Evolutionary conservation across 2,888 invertebrate species (phyloP).

Genomic region (Dicranocentrus wangi): DNA sequence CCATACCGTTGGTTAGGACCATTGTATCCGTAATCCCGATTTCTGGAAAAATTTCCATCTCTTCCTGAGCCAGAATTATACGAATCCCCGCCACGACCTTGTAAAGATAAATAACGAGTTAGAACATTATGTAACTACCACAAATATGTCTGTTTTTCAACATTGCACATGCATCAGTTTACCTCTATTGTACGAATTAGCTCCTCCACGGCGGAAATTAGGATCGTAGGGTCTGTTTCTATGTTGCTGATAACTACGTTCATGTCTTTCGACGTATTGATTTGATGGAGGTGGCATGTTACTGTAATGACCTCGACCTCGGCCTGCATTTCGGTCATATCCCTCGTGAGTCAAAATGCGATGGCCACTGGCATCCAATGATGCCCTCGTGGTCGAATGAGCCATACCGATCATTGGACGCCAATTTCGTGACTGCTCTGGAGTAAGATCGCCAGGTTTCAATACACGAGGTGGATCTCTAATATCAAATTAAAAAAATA

Average conservation of each 20-base stretch:
- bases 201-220: constrained; percentile 49
- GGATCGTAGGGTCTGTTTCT: constrained; percentile 60
- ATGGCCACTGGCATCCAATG: constrained; percentile 82
- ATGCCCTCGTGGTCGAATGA: constrained; percentile 80
- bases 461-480: constrained; percentile 84
- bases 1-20: too few relatives aligned
- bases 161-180: not conserved
- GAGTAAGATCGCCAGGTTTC: constrained; percentile 83
- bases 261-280: constrained; percentile 47
- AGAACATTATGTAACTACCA: too few relatives aligned
- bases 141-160: too few relatives aligned
- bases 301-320: constrained; percentile 74
- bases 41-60: too few relatives aligned
- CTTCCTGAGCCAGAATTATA: too few relatives aligned
- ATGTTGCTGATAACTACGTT: constrained; percentile 55
- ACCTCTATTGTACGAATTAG: constrained; percentile 60
- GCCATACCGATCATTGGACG: constrained; percentile 86
- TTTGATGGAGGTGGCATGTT: constrained; percentile 74
- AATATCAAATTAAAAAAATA: constrained; percentile 71
- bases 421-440: constrained; percentile 80
- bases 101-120: too few relatives aligned
- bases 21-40: too few relatives aligned
- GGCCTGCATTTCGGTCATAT: constrained; percentile 40
- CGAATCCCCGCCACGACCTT: too few relatives aligned
- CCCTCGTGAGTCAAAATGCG: constrained; percentile 81